Evolutionary conservation across 2,797 vertebrate species (phyloP), one percentile per base, ranked within the genome.

Genomic region (Parauchenoglanis ngamensis): DNA sequence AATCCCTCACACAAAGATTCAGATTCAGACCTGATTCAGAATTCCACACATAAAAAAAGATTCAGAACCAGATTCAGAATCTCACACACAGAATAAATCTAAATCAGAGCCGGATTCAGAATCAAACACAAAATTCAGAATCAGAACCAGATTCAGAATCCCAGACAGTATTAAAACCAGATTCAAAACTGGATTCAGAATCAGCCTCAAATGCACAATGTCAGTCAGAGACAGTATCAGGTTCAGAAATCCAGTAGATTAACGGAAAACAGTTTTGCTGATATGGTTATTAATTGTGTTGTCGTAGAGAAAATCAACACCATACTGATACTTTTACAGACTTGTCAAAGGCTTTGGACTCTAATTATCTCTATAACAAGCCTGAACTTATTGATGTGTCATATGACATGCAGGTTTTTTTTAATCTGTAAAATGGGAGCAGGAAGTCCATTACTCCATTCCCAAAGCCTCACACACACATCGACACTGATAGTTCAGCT

Each of bases 341-440:
- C 57, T 17, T 57, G 19, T 79, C 54, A 79, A 31, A 23, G 54
- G 31, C 56, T 59, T 40, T n/a, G 40, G 78, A 40, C 78, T 80
- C 57, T 61, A 61, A 80, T 63, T 13, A 85, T 65, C 54, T 76
- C 56, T 1, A 61, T 76, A 85, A 76, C 72, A 76, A 85, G 84
- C 56, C 57, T 44, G 52, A 77, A 84, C 56, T 5, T n/a, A 85
- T 76, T 10, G 57, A 57, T 11, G 21, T 46, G 59, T 63, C 57
- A 44, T 7, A 40, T 10, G 23, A 80, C 8, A 35, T 61, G 77
- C 5, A 44, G 21, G 0, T 35, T 35, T 8, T 35, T 82, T 61
- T 19, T 31, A 31, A 57, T 25, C 31, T 52, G 56, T 59, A 65
- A 25, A 78, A 78, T 54, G 84, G 59, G n/a, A 52, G 57, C 75